A percentile compares a stretch with the other conserved stretches of the same genome.
Evolutionary conservation across 2,888 invertebrate genomes (phyloP).

Genomic region (Cryptops parisi): DNA sequence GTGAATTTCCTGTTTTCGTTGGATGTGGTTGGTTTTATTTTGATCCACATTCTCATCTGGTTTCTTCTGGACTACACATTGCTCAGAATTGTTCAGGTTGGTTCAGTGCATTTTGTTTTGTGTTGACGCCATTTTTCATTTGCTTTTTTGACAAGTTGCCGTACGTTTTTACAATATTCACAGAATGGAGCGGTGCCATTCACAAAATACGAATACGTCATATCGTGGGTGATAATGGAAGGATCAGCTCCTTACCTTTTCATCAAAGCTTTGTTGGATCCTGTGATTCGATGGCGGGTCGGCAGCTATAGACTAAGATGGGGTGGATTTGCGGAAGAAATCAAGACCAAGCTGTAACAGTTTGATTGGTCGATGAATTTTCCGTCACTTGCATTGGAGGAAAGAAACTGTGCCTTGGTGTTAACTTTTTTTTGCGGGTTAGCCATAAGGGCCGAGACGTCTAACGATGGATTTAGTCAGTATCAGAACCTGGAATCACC

Average conservation of each 20-base stretch:
- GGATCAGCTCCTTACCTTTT: slow-evolving; percentile 77
- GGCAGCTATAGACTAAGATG: slow-evolving; percentile 80
- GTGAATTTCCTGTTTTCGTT: slow-evolving; percentile 64
- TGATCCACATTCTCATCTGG: slow-evolving; percentile 87
- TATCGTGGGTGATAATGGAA: slow-evolving; percentile 91
- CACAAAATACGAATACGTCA: slow-evolving; percentile 83
- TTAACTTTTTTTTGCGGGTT: not conserved
- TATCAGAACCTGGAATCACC: too few relatives aligned
- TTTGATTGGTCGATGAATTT: too few relatives aligned
- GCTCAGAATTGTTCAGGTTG: slow-evolving; percentile 65
- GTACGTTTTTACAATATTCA: slow-evolving; percentile 18
- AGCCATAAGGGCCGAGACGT: too few relatives aligned
- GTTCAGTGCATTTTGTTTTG: not conserved
- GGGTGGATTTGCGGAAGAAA: slow-evolving; percentile 89
- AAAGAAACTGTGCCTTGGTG: not conserved
- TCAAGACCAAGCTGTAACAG: slow-evolving; percentile 45
- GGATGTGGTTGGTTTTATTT: slow-evolving; percentile 79
- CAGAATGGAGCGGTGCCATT: slow-evolving; percentile 85
- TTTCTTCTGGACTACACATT: slow-evolving; percentile 91
- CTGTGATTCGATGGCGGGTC: slow-evolving; percentile 85
- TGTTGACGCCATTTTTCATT: slow-evolving; percentile 5
- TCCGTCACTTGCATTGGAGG: too few relatives aligned
- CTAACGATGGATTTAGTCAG: too few relatives aligned
- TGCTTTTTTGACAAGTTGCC: slow-evolving; percentile 15
- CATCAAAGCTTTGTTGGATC: slow-evolving; percentile 68